Base-by-base conservation (phyloP, 2,797 vertebrate genomes). In the Pempheris klunzingeri region DNA sequence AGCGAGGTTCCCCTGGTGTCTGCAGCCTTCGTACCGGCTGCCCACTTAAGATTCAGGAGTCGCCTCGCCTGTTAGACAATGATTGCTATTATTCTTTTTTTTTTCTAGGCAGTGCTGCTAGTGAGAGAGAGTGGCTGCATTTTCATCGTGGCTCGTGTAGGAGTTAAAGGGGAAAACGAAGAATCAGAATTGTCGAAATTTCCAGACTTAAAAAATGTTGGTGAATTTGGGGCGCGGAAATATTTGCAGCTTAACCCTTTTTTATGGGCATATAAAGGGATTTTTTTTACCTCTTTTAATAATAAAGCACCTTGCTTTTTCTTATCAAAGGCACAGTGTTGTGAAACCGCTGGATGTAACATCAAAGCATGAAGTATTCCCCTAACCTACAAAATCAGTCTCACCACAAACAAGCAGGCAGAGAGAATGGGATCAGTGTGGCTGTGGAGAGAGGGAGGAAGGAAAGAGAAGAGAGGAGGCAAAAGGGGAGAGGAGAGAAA, bases 311-410 rank as follows among this genome's bases (percentile, higher is more conserved):
- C 58, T 87, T 63, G 24, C 34, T 65, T 41, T 78, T 72, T 53
- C 71, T 70, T 79, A 84, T 86, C 74, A 74, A 73, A 88, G 73
- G 30, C 5, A 1, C 30, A 58, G 44, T n/a, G 1, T 63, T 52
- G 78, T 78, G 69, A 73, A 85, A 69, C 28, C 53, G 54, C 78
- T 88, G 84, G 74, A 85, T 78, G 85, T 82, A 36, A 83, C 86
- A 88, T 92, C 88, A 90, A 90, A 92, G 87, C 71, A 26, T 38
- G 68, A 85, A 85, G 76, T 80, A 67, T 81, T 77, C 74, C 69
- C 74, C 74, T 2, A 85, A 81, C 77, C 77, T 78, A 63, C 72
- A 72, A 67, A 85, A 81, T 86, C 82, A 55, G 78, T 60, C 81
- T 83, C 84, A 55, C 77, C 66, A 78, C 80, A 85, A 91, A 85